These are phyloP conservation scores for Drosophila sproati DNA, from an alignment of 1,140 invertebrate genomes.

Conservation along the genomic window DNA sequence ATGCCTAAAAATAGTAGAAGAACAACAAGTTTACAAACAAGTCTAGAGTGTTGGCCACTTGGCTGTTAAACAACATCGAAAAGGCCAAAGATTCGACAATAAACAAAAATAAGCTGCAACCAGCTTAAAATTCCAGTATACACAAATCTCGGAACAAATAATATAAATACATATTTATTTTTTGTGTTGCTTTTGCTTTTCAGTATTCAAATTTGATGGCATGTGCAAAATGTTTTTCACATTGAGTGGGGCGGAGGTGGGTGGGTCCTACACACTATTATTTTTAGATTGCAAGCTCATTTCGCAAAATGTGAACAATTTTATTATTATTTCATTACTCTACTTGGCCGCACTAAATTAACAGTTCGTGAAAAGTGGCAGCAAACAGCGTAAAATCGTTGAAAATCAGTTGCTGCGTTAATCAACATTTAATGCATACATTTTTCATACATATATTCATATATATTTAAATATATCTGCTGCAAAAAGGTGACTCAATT, in stretches of 20 bases:
- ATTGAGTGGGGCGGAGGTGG: neutral
- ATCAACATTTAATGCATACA: slow-evolving; percentile 7
- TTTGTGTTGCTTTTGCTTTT: neutral
- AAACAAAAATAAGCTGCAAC: slow-evolving; percentile 49
- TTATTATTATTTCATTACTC: slow-evolving; percentile 19
- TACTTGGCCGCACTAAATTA: slow-evolving; percentile 37
- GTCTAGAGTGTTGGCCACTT: slow-evolving; percentile 13
- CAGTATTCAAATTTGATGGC: slow-evolving; percentile 21
- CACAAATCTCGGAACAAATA: slow-evolving; percentile 31
- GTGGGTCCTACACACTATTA: slow-evolving; percentile 1
- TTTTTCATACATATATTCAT: neutral
- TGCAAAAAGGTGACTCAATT: neutral
- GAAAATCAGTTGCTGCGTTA: slow-evolving; percentile 23
- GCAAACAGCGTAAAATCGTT: slow-evolving; percentile 54
- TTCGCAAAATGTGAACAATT: slow-evolving; percentile 28
- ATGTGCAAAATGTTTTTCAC: slow-evolving; percentile 37
- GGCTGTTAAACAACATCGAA: slow-evolving; percentile 22
- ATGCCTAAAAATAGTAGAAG: slow-evolving; percentile 29
- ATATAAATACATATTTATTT: slow-evolving; percentile 12
- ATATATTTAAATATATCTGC: neutral
- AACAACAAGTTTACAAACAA: neutral
- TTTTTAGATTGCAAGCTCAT: slow-evolving; percentile 52
- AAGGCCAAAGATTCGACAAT: slow-evolving; percentile 21
- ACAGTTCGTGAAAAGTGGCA: slow-evolving; percentile 59
- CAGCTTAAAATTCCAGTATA: slow-evolving; percentile 52